phyloP scores from a whole-genome alignment of 2,888 invertebrate species.

The Galeopsomyia nigrocyanea region DNA sequence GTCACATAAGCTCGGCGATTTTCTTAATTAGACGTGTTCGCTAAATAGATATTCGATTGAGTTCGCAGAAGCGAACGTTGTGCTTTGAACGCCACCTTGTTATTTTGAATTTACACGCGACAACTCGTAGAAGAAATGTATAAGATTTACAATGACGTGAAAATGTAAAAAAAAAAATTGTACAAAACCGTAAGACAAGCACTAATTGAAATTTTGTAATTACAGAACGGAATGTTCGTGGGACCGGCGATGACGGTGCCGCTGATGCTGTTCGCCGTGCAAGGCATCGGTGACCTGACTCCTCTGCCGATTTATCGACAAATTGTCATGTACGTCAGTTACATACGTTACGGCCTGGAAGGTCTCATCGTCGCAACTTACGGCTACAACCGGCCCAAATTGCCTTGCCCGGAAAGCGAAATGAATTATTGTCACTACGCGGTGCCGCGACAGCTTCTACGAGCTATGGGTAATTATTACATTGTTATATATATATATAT shows the following conservation, averaged over 20 bases:
- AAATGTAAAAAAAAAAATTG: neutral
- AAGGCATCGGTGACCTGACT: constrained; percentile 83
- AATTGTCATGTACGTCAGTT: constrained; percentile 86
- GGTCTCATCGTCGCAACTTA: constrained; percentile 86
- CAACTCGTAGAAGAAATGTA: neutral
- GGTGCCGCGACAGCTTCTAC: constrained; percentile 80
- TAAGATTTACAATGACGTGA: too few species aligned
- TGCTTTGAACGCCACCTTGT: too few species aligned
- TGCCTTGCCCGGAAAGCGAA: constrained; percentile 80
- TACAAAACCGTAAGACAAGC: too few species aligned
- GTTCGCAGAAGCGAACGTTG: neutral
- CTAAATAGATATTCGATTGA: neutral
- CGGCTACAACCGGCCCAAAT: constrained; percentile 79
- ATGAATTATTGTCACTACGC: constrained; percentile 83
- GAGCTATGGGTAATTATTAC: constrained; percentile 74
- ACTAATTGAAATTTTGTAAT: constrained; percentile 18
- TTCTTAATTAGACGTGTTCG: too few species aligned
- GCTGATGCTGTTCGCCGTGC: constrained; percentile 87
- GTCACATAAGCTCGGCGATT: too few species aligned
- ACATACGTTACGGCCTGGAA: constrained; percentile 85
- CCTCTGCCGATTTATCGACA: constrained; percentile 82
- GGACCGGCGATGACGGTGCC: constrained; percentile 91
- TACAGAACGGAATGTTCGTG: constrained; percentile 88
- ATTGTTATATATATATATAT: too few species aligned
- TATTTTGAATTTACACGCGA: neutral